phyloP scores from a whole-genome alignment of 2,113 vertebrate genomes.

The Scopus umbretta region DNA sequence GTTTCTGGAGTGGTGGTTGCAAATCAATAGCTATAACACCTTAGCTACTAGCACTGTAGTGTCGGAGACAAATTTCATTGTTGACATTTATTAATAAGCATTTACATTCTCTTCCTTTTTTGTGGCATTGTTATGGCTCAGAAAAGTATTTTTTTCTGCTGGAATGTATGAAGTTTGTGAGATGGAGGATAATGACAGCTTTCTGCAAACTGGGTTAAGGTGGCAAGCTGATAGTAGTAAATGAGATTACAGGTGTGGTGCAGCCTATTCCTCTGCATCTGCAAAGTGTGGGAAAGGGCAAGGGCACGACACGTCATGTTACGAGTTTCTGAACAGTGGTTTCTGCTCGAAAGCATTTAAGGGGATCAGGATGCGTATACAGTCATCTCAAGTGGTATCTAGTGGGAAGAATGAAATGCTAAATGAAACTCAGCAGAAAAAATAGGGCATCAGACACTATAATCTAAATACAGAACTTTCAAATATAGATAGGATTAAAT shows the following conservation, averaged over 20 bases:
- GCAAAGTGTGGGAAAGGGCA: neutral
- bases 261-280: neutral
- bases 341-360: neutral
- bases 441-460: neutral
- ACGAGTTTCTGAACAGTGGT: neutral
- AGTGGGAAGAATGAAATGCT: neutral
- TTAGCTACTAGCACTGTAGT: neutral
- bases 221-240: neutral
- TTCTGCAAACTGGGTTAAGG: neutral
- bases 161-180: neutral
- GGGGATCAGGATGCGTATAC: neutral
- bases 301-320: neutral
- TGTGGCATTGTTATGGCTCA: neutral
- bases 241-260: neutral
- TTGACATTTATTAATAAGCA: neutral
- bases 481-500: neutral
- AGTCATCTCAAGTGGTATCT: neutral
- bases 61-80: neutral
- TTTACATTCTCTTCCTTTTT: neutral
- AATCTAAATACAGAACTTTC: conserved; percentile 1
- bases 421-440: conserved; percentile 13
- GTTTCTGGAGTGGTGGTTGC: neutral
- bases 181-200: neutral
- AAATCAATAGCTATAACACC: neutral
- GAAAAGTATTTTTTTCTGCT: neutral